Conservation (phyloP, 2,797 vertebrate genomes). For the Denticeps clupeoides region DNA sequence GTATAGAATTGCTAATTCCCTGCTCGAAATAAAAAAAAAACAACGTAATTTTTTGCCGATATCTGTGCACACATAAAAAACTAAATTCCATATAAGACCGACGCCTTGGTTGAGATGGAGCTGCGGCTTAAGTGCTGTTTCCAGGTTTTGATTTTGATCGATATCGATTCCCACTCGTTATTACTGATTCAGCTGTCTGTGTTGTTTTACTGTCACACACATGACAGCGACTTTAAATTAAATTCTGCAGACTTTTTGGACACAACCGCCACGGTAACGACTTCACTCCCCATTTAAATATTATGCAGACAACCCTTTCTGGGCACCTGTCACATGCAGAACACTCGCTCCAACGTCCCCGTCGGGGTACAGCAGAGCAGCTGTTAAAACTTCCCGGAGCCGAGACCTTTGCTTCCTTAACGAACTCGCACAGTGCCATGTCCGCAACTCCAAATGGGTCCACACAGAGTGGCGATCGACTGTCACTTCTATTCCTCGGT, state of each 20-base stretch:
- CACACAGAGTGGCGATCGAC: constrained; percentile 1
- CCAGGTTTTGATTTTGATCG: constrained; percentile 1
- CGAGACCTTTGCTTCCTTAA: constrained; percentile 19
- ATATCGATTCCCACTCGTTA: not conserved
- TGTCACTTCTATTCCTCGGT: no score
- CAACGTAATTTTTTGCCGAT: no score
- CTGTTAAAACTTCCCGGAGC: constrained; percentile 2
- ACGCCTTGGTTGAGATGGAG: no score
- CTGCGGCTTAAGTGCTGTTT: no score
- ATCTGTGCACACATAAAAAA: no score
- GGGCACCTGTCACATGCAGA: constrained; percentile 17
- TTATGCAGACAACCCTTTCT: not conserved
- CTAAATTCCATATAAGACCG: no score
- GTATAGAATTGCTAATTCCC: no score
- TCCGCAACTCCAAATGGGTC: constrained; percentile 4
- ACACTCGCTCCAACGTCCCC: no score
- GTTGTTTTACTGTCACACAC: not conserved
- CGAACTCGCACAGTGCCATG: constrained; percentile 12
- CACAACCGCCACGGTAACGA: not conserved
- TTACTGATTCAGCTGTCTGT: not conserved
- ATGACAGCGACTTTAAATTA: not conserved
- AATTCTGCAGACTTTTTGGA: constrained; percentile 1
- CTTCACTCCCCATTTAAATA: not conserved
- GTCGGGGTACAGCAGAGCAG: not conserved
- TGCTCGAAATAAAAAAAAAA: no score